phyloP scores from a whole-genome alignment of 2,113 vertebrate species.

The Craseonycteris thonglongyai region DNA sequence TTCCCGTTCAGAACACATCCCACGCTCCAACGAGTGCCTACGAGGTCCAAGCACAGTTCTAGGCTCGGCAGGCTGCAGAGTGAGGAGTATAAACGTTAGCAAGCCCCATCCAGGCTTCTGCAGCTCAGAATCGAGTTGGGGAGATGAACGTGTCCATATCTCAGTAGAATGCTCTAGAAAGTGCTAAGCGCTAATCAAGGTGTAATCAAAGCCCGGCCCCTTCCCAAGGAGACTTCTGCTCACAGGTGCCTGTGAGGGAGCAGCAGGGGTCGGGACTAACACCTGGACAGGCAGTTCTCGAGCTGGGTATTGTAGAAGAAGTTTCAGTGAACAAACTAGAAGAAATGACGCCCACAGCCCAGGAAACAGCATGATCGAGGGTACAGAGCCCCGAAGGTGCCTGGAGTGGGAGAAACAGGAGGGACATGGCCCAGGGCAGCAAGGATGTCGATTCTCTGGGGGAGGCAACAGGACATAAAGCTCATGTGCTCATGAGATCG shows the following conservation, averaged over 20 bases:
- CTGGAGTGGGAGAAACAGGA: fast-evolving
- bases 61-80: neutral
- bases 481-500: fast-evolving
- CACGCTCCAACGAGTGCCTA: fast-evolving
- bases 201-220: neutral
- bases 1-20: neutral
- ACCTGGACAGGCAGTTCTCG: neutral
- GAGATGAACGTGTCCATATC: neutral
- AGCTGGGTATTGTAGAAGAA: neutral
- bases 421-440: neutral
- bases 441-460: neutral
- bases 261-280: neutral
- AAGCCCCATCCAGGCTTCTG: neutral
- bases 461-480: too few relatives aligned
- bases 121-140: neutral
- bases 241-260: neutral
- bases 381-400: neutral
- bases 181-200: neutral
- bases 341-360: neutral
- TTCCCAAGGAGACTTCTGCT: neutral
- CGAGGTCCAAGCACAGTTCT: neutral
- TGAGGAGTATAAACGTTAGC: neutral
- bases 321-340: neutral
- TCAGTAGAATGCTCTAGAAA: neutral
- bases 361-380: neutral